Evolutionary conservation across 2,888 invertebrate genomes (phyloP).

Genomic region (Achlya flavicornis): DNA sequence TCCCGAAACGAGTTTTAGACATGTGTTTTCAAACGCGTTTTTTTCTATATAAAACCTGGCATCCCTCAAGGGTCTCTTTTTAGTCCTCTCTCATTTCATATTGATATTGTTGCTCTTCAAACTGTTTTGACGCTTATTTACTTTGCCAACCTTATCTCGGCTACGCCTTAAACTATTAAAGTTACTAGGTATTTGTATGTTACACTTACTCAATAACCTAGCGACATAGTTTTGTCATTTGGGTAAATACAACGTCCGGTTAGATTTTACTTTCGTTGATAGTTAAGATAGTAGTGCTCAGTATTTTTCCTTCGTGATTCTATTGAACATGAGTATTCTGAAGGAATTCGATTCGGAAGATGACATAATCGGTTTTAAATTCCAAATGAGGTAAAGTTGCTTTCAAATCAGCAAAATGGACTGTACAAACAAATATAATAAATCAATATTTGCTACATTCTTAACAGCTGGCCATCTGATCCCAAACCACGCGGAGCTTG

Average conservation of each 20-base stretch:
- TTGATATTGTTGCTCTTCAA: not conserved
- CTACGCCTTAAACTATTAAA: not conserved
- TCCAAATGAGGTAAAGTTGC: no score
- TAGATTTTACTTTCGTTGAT: not conserved
- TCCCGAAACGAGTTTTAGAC: no score
- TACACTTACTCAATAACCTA: slow-evolving; percentile 3
- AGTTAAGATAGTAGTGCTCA: not conserved
- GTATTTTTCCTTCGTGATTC: not conserved
- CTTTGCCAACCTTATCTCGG: slow-evolving; percentile 6
- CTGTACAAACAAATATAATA: no score
- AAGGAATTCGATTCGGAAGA: no score
- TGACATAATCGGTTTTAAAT: no score
- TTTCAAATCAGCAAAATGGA: no score
- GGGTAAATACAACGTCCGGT: not conserved
- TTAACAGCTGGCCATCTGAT: no score
- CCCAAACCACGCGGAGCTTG: no score
- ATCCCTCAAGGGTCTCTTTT: not conserved
- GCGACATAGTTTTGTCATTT: slow-evolving; percentile 1
- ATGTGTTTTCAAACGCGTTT: no score
- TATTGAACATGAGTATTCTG: no score
- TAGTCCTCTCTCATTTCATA: not conserved
- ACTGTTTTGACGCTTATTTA: not conserved
- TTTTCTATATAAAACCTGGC: no score
- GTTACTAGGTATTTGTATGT: not conserved
- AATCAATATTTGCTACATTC: no score